Evolutionary conservation across 2,797 vertebrate species (phyloP).

Genomic region (Chiroxiphia lanceolata): DNA sequence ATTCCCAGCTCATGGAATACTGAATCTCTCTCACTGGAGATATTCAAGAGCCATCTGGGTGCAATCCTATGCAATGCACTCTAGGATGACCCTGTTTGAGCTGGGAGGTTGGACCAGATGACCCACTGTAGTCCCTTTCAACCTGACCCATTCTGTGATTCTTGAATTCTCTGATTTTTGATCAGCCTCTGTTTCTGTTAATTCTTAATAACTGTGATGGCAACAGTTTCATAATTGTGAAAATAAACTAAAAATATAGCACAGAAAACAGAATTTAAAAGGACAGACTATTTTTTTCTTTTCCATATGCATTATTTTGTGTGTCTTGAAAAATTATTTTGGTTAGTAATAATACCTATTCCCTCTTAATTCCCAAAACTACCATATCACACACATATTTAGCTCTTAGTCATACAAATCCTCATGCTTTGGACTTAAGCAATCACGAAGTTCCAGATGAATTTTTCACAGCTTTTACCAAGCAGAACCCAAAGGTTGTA

Average conservation of each 20-base stretch:
- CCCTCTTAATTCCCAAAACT: background rate
- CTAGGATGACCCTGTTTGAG: background rate
- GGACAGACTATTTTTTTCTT: background rate
- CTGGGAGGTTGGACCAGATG: background rate
- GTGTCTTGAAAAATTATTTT: background rate
- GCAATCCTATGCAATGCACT: background rate
- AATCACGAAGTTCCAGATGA: background rate
- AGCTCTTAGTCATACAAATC: background rate
- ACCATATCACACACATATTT: background rate
- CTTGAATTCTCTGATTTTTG: background rate
- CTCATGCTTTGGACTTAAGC: background rate
- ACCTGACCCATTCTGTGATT: background rate
- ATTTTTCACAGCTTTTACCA: background rate
- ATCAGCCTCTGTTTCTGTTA: background rate
- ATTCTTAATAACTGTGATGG: background rate
- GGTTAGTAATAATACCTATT: background rate
- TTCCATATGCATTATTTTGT: background rate
- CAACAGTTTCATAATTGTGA: background rate
- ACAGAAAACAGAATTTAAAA: background rate
- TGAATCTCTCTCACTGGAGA: background rate
- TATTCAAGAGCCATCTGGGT: background rate
- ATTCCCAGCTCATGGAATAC: background rate
- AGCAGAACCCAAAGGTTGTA: background rate
- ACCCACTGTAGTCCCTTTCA: background rate
- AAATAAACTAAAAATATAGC: background rate